Conservation (phyloP, 2,888 invertebrate species). For the Luffia ferchaultella region DNA sequence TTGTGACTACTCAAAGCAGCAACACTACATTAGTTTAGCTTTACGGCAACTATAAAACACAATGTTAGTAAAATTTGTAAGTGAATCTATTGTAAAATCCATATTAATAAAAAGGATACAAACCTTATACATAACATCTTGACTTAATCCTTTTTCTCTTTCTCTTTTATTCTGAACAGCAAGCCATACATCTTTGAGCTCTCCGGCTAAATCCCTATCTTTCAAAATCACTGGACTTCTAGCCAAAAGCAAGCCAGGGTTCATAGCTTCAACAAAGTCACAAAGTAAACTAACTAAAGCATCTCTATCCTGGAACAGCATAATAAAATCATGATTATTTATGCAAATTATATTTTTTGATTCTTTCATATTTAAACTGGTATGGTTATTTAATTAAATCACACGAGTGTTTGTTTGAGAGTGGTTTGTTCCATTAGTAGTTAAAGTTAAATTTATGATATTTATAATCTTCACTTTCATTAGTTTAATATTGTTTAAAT, state of each 20-base stretch:
- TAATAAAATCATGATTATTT: conserved; percentile 2
- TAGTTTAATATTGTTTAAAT: no score
- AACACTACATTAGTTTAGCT: no score
- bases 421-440: no score
- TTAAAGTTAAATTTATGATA: background rate
- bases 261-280: conserved; percentile 78
- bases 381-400: no score
- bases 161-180: conserved; percentile 71
- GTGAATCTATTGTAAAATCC: no score
- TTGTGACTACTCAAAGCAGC: no score
- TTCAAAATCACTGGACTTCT: conserved; percentile 69
- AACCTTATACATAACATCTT: conserved; percentile 59
- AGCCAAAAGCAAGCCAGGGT: conserved; percentile 68
- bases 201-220: conserved; percentile 75
- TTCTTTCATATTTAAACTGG: no score
- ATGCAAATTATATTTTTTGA: no score
- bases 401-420: no score
- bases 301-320: conserved; percentile 62
- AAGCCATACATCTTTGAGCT: conserved; percentile 78
- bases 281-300: conserved; percentile 74
- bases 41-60: no score
- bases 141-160: conserved; percentile 52
- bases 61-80: no score
- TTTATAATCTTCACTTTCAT: background rate
- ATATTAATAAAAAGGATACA: no score